Base-by-base conservation (phyloP, 2,888 invertebrate genomes). In the Eilema sororculum region DNA sequence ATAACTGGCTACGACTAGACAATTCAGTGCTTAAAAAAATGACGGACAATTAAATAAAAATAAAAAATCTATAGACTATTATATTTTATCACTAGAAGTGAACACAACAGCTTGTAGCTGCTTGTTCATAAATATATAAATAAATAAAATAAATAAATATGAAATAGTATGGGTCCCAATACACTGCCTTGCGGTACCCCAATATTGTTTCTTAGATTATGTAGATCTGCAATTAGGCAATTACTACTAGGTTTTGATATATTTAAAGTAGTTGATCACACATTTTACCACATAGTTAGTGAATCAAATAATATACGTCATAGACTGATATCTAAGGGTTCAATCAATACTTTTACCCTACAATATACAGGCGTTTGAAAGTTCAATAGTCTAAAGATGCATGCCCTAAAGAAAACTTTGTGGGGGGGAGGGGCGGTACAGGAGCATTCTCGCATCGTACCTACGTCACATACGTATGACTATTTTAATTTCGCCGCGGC, bases 401-500 rank as follows among this genome's bases (percentile, higher is more conserved):
- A 71, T 46, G 67, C 66, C 78, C 72, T 72, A 81, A 80, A 80
- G 80, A 73, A 78, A 83, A 74, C 83, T 81, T 81, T 88, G 92
- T 93, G 90, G 93, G 93, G 93, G 93, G 91, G 65, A 57, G 64
- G 91, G 90, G 88, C 88, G 71, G 62, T 82, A 80, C 79, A 76
- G 79, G 72, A 83, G 82, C 82, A 84, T 82, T 78, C 86, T 84
- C 79, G 74, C 79, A 76, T 72, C 73, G 71, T 68, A 76, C 82
- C 81, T 82, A 78, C 82, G 81, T 82, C 81, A 80, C 80, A 77
- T 69, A 78, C 84, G 85, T 86, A 87, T 80, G 87, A 90, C 92
- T 94, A 93, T 94, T 94, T 94, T 92, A 90, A 94, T 93, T 90
- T 89, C 89, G 88, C 89, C 86, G 90, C 90, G 87, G 89, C 83